A percentile compares a stretch with the other conserved stretches of the same genome.
phyloP scores from a whole-genome alignment of 2,113 vertebrate genomes.

The Coptodon rendalli region DNA sequence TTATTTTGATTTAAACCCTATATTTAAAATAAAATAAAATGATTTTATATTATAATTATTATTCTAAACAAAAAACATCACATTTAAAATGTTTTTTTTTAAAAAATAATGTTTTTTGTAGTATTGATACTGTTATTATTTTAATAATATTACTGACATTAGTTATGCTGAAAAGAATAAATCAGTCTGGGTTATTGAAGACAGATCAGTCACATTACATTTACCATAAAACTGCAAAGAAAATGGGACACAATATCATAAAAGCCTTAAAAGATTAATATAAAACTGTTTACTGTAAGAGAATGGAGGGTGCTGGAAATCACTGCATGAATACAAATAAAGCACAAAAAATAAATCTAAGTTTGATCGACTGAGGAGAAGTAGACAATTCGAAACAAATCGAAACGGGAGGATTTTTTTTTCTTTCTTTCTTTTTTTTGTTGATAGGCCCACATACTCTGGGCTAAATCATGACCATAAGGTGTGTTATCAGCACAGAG shows the following conservation, averaged over 20 bases:
- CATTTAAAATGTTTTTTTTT: background rate
- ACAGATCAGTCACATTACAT: background rate
- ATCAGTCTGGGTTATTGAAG: background rate
- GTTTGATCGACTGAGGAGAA: background rate
- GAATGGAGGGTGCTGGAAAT: background rate
- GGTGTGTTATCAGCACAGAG: background rate
- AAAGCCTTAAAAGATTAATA: background rate
- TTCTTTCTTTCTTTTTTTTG: background rate
- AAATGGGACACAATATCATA: background rate
- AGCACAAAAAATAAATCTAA: background rate
- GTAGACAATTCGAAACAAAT: background rate
- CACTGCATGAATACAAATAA: background rate
- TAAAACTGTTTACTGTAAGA: background rate
- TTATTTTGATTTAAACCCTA: background rate
- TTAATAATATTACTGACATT: background rate
- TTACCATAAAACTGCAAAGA: background rate
- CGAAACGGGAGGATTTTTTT: background rate
- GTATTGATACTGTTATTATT: background rate
- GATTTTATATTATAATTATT: background rate
- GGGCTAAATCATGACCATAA: background rate
- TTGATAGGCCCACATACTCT: background rate
- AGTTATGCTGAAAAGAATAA: background rate
- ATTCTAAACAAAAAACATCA: background rate
- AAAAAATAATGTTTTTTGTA: background rate
- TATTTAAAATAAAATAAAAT: accelerated